Base-by-base conservation (phyloP, 2,888 invertebrate species). In the Oscheius sp. region DNA sequence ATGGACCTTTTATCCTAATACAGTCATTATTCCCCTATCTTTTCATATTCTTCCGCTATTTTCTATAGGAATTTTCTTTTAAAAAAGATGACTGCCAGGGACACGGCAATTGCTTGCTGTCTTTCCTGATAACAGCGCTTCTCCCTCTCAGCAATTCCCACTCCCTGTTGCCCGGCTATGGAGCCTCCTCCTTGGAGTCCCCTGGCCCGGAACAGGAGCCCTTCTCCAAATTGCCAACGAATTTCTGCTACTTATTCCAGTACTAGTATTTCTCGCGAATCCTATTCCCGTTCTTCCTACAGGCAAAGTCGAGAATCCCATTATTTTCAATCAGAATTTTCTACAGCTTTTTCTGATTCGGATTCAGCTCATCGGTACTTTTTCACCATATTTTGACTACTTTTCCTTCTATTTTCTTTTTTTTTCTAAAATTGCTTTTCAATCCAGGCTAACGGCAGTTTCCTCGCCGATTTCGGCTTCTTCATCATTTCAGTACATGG, bases 401-500 rank as follows among this genome's bases (percentile, higher is more conserved):
- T 21, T 41, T 45, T 25, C 43, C 25, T 63, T 21, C 16, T 21
- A 9, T 41, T 41, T 18, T 43, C 23, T 45, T 45, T 41, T 41
- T 18, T 43, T 16, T 45, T 45, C 41, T 5, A 41, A 12, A n/a
- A 45, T 18, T 13, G 41, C 63, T 25, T 25, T 49, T 49, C 43
- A n/a, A n/a, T n/a, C 3, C 21, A 66, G 55, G 35, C 16, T 69
- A 18, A 69, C 55, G 29, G 21, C 69, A 21, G 23, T 43, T 23
- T 69, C 69, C 3, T 29, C 69, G 56, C 69, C 69, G 25, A 43
- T 56, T 23, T 55, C 55, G 43, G 56, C 69, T 9, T 55, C 69
- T 29, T 69, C 69, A 21, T 69, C 69, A 29, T 69, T 69, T 56
- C 69, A 69, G 55, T 69, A 55, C 45, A 69, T 69, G 69, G 21